These are phyloP conservation scores for Calyptomena viridis DNA, from an alignment of 2,113 vertebrate species.

Conservation along the genomic window DNA sequence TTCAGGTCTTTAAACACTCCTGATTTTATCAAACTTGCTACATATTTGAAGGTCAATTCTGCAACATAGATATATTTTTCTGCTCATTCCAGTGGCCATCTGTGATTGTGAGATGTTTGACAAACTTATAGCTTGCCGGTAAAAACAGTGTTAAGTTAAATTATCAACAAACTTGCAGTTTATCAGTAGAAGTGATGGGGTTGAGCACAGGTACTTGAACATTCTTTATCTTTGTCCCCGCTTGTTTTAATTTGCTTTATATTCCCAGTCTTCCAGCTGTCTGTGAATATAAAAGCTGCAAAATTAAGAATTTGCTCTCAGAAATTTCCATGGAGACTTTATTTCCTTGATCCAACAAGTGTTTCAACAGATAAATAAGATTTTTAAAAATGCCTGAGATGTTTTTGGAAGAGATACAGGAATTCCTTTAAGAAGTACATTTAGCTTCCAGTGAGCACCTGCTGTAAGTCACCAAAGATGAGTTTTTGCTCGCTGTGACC, in stretches of 20 bases:
- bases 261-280: background rate
- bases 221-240: fast-evolving
- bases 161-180: background rate
- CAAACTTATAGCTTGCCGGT: background rate
- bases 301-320: background rate
- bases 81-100: background rate
- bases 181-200: background rate
- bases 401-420: background rate
- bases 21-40: background rate
- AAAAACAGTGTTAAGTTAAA: background rate
- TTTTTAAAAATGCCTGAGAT: background rate
- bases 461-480: background rate
- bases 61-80: background rate
- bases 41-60: background rate
- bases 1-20: background rate
- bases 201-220: background rate
- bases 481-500: background rate
- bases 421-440: too few species aligned
- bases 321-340: background rate
- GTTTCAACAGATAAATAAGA: background rate
- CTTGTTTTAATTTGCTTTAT: background rate
- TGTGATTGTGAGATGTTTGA: background rate
- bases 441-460: background rate
- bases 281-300: background rate
- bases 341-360: background rate